phyloP scores from a whole-genome alignment of 2,113 vertebrate species.

The Setophaga kirtlandii region DNA sequence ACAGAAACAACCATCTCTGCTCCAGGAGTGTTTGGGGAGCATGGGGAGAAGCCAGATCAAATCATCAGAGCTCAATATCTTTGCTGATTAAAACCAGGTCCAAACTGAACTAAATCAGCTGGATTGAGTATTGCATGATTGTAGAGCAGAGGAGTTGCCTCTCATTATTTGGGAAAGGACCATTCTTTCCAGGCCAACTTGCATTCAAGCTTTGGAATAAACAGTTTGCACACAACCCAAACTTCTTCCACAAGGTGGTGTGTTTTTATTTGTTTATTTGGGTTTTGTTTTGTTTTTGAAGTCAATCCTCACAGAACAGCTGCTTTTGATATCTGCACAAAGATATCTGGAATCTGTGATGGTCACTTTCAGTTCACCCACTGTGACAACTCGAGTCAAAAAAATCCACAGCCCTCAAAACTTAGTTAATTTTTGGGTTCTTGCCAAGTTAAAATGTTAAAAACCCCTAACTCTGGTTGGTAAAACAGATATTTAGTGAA shows the following conservation, averaged over 20 bases:
- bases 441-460: background rate
- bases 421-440: background rate
- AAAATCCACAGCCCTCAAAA: background rate
- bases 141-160: background rate
- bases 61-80: background rate
- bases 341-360: background rate
- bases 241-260: background rate
- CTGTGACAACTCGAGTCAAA: background rate
- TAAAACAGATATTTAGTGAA: background rate
- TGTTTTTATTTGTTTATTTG: background rate
- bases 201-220: background rate
- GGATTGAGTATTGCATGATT: background rate
- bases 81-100: background rate
- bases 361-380: background rate
- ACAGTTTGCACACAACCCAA: background rate
- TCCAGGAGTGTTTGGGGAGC: background rate
- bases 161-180: background rate
- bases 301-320: background rate
- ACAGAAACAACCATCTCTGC: background rate
- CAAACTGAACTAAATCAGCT: background rate
- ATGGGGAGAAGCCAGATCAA: background rate
- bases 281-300: background rate
- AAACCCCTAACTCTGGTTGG: background rate
- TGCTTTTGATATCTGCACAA: background rate
- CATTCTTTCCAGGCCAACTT: background rate